Evolutionary conservation across 2,113 vertebrate species (phyloP).

Genomic region (Craseonycteris thonglongyai): DNA sequence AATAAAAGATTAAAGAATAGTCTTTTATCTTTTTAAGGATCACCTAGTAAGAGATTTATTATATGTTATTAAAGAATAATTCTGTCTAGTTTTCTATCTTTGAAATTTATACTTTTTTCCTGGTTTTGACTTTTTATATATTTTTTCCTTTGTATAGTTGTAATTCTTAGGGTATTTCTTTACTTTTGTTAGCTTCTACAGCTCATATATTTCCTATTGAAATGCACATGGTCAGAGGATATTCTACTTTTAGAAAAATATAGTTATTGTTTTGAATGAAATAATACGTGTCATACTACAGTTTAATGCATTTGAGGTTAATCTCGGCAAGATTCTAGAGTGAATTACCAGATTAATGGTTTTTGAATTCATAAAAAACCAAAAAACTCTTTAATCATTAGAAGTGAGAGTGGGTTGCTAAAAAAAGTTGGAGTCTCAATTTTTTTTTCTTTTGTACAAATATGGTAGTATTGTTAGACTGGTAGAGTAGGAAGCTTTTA

Average conservation of each 20-base stretch:
- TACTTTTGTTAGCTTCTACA: background rate
- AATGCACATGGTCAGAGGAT: background rate
- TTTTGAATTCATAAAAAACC: background rate
- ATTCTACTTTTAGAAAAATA: background rate
- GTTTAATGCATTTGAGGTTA: background rate
- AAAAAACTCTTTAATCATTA: background rate
- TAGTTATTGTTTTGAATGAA: background rate
- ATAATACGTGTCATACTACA: background rate
- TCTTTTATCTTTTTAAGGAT: background rate
- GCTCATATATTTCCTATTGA: background rate
- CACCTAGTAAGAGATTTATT: background rate
- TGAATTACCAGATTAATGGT: background rate
- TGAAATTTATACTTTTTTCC: background rate
- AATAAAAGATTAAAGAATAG: background rate
- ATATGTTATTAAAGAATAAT: conserved; percentile 3
- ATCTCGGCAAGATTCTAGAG: background rate
- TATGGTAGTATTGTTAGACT: background rate
- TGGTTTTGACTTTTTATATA: background rate
- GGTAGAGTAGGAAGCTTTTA: background rate
- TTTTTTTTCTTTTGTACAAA: background rate
- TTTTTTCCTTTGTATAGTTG: background rate
- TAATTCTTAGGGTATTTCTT: background rate
- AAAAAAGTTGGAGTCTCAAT: background rate
- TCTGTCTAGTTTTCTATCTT: background rate
- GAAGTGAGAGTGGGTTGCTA: background rate